Conservation (phyloP, 1,140 invertebrate species). For the Andricus grossulariae region DNA sequence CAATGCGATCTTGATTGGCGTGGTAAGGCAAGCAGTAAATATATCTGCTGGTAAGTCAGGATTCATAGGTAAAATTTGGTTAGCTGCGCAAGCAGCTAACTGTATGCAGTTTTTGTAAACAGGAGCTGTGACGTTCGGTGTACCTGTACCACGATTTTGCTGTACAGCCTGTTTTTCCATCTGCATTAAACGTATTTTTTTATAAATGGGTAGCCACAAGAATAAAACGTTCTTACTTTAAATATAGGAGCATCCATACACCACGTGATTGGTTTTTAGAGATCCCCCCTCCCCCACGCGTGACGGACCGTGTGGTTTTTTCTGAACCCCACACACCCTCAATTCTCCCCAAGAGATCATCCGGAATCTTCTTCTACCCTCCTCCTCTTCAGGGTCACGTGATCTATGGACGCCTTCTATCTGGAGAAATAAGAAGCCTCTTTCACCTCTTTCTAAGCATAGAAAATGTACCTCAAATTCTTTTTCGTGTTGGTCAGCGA, state of each 20-base stretch:
- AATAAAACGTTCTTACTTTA: no score
- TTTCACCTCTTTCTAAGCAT: neutral
- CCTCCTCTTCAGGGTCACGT: no score
- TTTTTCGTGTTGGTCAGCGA: constrained; percentile 92
- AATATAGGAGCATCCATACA: no score
- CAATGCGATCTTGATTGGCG: constrained; percentile 97
- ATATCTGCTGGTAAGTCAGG: constrained; percentile 98
- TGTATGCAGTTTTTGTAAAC: constrained; percentile 96
- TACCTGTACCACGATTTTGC: constrained; percentile 67
- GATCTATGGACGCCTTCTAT: no score
- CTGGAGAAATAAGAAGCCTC: no score
- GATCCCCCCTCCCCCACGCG: no score
- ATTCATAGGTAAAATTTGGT: constrained; percentile 97
- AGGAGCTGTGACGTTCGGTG: constrained; percentile 68
- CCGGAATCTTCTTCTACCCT: no score
- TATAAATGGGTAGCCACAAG: no score
- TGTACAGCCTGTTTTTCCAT: constrained; percentile 71
- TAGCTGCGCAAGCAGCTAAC: constrained; percentile 93
- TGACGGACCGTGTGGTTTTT: no score
- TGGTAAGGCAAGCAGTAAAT: constrained; percentile 98
- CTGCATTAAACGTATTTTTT: constrained; percentile 43
- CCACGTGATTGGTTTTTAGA: no score
- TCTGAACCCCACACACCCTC: no score
- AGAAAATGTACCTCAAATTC: constrained; percentile 83
- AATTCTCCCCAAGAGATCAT: no score